phyloP scores from a whole-genome alignment of 2,113 vertebrate species.

The Tachysurus vachellii region DNA sequence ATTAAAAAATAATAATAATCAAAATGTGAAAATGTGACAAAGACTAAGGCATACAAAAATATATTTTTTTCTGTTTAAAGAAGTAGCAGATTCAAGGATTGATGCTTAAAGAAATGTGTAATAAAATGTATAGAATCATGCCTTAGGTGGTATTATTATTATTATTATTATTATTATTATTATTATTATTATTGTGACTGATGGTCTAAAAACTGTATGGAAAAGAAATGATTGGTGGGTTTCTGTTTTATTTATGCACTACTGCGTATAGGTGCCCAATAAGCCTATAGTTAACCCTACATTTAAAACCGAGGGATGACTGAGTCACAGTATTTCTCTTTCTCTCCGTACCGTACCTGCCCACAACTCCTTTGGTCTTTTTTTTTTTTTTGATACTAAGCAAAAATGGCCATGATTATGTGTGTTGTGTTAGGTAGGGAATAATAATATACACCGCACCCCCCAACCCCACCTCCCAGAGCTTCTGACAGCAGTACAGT shows the following conservation, averaged over 20 bases:
- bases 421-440: constrained; percentile 11
- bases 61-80: constrained; percentile 54
- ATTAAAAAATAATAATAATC: not conserved
- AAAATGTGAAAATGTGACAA: constrained; percentile 54
- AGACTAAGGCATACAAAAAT: constrained; percentile 54
- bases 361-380: constrained; percentile 1
- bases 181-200: constrained; percentile 45
- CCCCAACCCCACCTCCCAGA: not conserved
- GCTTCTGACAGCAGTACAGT: not conserved
- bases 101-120: constrained; percentile 78
- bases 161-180: constrained; percentile 73
- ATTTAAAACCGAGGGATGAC: constrained; percentile 2
- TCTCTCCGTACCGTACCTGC: not conserved
- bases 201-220: constrained; percentile 66
- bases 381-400: constrained; percentile 14
- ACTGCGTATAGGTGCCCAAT: constrained; percentile 78
- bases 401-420: constrained; percentile 27
- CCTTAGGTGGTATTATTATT: constrained; percentile 82
- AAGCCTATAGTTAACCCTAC: constrained; percentile 21
- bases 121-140: constrained; percentile 77
- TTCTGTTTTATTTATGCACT: constrained; percentile 75
- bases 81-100: constrained; percentile 75
- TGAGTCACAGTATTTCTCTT: constrained; percentile 30
- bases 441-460: constrained; percentile 20
- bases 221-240: constrained; percentile 69